Conservation (phyloP, 2,113 vertebrate species). For the Cyanocitta stelleri region DNA sequence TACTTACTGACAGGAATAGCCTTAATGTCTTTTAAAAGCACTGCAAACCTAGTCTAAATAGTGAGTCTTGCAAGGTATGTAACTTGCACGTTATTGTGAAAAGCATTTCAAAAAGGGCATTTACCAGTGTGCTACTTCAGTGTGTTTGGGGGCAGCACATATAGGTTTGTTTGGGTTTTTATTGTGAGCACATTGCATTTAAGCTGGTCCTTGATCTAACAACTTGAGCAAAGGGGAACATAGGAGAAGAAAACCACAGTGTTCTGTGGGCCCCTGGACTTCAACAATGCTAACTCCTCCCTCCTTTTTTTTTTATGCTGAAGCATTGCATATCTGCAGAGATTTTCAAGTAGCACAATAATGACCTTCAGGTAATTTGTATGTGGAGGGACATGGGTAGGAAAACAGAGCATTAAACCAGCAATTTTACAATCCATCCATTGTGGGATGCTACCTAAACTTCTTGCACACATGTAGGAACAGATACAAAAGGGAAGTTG, state of each 20-base stretch:
- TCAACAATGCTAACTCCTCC: background rate
- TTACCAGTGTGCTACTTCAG: background rate
- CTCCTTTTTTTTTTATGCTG: background rate
- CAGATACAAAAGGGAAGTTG: background rate
- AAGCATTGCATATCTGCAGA: background rate
- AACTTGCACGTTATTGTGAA: conserved; percentile 31
- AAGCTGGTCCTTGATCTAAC: background rate
- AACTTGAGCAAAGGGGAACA: background rate
- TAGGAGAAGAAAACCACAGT: background rate
- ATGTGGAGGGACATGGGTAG: background rate
- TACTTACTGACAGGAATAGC: conserved; percentile 24
- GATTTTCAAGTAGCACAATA: background rate
- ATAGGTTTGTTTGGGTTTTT: background rate
- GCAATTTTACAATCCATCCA: background rate
- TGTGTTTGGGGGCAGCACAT: background rate
- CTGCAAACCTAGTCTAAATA: conserved; percentile 3
- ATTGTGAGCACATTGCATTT: background rate
- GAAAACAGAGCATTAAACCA: background rate
- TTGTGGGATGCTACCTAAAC: background rate
- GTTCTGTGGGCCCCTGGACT: background rate
- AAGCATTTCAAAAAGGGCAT: conserved; percentile 24
- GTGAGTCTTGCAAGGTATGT: background rate
- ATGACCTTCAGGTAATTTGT: background rate
- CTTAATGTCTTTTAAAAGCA: conserved; percentile 27
- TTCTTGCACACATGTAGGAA: background rate